phyloP scores from a whole-genome alignment of 1,140 invertebrate genomes.

The Sycophila sp. region DNA sequence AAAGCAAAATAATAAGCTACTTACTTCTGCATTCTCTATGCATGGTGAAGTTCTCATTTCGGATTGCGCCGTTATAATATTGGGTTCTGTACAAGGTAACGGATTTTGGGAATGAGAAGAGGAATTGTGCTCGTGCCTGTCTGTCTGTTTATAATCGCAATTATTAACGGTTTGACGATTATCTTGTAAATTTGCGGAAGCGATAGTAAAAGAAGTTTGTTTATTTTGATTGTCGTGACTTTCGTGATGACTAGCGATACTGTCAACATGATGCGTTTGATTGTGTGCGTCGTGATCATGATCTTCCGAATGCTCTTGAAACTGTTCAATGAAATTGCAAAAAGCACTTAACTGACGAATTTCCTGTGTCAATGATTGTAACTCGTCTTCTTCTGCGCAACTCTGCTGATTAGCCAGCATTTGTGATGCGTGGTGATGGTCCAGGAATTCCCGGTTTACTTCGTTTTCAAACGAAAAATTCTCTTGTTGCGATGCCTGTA shows the following conservation, averaged over 20 bases:
- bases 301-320: slow-evolving; percentile 8
- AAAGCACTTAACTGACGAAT: not conserved
- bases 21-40: slow-evolving; percentile 53
- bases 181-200: not conserved
- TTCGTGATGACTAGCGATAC: not conserved
- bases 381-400: too few relatives aligned
- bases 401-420: not conserved
- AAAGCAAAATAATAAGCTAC: slow-evolving; percentile 46
- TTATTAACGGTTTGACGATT: slow-evolving; percentile 21
- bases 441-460: not conserved
- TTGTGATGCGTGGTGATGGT: not conserved
- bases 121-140: slow-evolving; percentile 21
- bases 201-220: too few relatives aligned
- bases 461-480: slow-evolving; percentile 5
- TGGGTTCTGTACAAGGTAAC: slow-evolving; percentile 50
- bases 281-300: slow-evolving; percentile 15
- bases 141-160: slow-evolving; percentile 32
- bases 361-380: too few relatives aligned
- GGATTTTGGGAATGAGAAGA: slow-evolving; percentile 14
- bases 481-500: slow-evolving; percentile 13
- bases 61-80: slow-evolving; percentile 55
- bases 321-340: slow-evolving; percentile 3
- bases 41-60: slow-evolving; percentile 46
- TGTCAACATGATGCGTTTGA: too few relatives aligned
- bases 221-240: not conserved